These are phyloP conservation scores for Caenorhabditis zanzibari DNA, from an alignment of 2,888 invertebrate species.

Conservation along the genomic window DNA sequence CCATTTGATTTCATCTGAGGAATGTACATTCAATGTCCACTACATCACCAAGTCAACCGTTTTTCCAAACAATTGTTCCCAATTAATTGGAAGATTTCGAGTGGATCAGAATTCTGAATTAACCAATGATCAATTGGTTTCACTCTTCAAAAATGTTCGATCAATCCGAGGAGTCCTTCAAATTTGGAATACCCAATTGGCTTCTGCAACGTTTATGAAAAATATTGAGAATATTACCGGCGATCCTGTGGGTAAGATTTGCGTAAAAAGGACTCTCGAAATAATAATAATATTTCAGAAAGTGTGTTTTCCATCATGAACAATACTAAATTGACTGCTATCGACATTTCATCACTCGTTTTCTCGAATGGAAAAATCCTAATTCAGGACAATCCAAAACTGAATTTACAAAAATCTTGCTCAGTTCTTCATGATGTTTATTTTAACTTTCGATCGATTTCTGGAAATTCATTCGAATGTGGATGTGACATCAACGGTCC, in stretches of 20 bases:
- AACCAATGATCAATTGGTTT: not conserved
- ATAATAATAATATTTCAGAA: slow-evolving; percentile 20
- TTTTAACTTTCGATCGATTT: slow-evolving; percentile 24
- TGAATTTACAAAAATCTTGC: slow-evolving; percentile 34
- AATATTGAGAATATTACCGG: slow-evolving; percentile 21
- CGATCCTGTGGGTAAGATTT: slow-evolving; percentile 31
- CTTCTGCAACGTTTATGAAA: not conserved
- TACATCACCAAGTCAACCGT: slow-evolving; percentile 5
- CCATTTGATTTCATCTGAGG: not conserved
- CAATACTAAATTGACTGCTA: slow-evolving; percentile 13
- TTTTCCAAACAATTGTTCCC: slow-evolving; percentile 25
- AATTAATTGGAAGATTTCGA: slow-evolving; percentile 32
- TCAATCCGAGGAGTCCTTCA: slow-evolving; percentile 38
- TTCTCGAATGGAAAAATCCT: slow-evolving; percentile 19
- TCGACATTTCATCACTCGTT: slow-evolving; percentile 15
- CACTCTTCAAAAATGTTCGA: slow-evolving; percentile 7
- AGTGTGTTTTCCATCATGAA: slow-evolving; percentile 19
- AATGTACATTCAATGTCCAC: slow-evolving; percentile 32
- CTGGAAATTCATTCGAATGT: slow-evolving; percentile 41
- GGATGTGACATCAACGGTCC: slow-evolving; percentile 42
- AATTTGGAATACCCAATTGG: slow-evolving; percentile 33
- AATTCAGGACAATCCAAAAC: slow-evolving; percentile 23
- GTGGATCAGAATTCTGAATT: slow-evolving; percentile 24
- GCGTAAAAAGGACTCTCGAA: no score
- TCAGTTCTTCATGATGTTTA: slow-evolving; percentile 21